A percentile compares a stretch with the other conserved stretches of the same genome.
These are phyloP conservation scores for Temnothorax ravouxi DNA, from an alignment of 2,888 invertebrate species.

Conservation along the genomic window DNA sequence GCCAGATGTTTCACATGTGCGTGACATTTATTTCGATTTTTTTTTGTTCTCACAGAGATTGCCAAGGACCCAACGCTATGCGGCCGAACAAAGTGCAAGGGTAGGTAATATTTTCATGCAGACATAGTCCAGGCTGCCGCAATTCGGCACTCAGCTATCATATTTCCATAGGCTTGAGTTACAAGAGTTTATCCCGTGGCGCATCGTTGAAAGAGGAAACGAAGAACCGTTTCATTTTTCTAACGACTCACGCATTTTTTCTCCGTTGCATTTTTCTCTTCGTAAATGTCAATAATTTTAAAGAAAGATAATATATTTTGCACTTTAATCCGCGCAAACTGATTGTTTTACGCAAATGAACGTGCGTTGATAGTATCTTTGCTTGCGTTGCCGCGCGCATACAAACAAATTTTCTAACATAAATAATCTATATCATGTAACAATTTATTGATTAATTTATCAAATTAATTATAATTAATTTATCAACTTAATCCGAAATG, in stretches of 20 bases:
- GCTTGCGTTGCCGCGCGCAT: not conserved
- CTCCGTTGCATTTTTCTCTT: not conserved
- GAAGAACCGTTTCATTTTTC: not conserved
- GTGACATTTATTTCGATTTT: not conserved
- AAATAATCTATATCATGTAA: not conserved
- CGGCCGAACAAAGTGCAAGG: slow-evolving; percentile 82
- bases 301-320: not conserved
- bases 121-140: not conserved
- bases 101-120: slow-evolving; percentile 73
- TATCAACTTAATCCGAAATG: not conserved
- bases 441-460: slow-evolving; percentile 1
- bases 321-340: not conserved
- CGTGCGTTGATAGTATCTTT: not conserved
- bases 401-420: not conserved
- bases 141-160: not conserved
- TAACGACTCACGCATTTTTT: not conserved
- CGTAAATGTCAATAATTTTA: not conserved
- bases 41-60: slow-evolving; percentile 75
- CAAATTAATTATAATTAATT: not conserved
- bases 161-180: slow-evolving; percentile 25
- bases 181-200: not conserved
- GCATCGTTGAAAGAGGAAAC: not conserved
- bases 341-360: not conserved
- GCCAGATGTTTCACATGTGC: not conserved
- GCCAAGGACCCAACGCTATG: slow-evolving; percentile 80